Conservation (phyloP, 2,113 vertebrate genomes). For the Casuarius casuarius region DNA sequence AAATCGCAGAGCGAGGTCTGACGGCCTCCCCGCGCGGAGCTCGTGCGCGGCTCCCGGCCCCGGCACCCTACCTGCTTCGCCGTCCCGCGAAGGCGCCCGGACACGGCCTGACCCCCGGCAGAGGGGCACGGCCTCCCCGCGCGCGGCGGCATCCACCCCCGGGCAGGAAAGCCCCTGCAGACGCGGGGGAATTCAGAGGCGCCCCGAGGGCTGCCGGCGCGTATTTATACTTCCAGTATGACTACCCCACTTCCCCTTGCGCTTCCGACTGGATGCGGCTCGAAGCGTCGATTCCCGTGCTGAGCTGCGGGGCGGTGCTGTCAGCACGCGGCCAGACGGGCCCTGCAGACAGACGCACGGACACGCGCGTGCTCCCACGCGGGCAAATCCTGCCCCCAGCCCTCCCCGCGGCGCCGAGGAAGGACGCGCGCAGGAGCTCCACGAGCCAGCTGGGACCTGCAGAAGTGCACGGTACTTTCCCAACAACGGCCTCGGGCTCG, state of each 20-base stretch:
- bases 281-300: not conserved
- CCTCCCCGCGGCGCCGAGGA: not conserved
- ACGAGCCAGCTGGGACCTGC: not conserved
- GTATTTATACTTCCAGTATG: not conserved
- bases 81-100: no score
- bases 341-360: not conserved
- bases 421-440: not conserved
- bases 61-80: not conserved
- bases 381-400: not conserved
- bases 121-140: fast-evolving
- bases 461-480: constrained; percentile 42
- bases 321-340: fast-evolving
- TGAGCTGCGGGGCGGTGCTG: not conserved
- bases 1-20: not conserved
- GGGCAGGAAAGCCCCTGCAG: constrained; percentile 21
- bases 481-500: not conserved
- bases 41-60: not conserved
- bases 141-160: not conserved
- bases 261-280: not conserved
- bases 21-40: not conserved
- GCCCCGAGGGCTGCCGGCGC: not conserved
- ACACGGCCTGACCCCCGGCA: no score
- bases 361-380: fast-evolving
- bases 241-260: not conserved
- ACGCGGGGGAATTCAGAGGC: not conserved